phyloP scores from a whole-genome alignment of 2,113 vertebrate genomes.

The Cyphomyrus discorhynchus region DNA sequence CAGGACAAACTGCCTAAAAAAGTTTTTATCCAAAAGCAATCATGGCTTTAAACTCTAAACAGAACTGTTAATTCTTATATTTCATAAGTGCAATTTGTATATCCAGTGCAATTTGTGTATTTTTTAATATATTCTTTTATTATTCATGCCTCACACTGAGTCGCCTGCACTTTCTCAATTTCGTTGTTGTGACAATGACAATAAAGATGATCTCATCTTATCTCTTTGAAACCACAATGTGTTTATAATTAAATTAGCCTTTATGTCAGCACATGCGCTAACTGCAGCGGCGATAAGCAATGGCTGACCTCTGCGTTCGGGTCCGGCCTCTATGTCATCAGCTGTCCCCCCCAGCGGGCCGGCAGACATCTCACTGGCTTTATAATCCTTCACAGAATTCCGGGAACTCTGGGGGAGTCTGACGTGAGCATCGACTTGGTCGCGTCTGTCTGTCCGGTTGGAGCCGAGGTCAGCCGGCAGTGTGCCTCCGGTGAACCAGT shows the following conservation, averaged over 20 bases:
- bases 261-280: background rate
- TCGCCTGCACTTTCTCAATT: too few species aligned
- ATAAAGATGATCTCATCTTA: too few species aligned
- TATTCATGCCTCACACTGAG: too few species aligned
- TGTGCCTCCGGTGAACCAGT: background rate
- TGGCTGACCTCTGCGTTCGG: background rate
- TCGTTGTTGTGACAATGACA: too few species aligned
- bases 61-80: too few species aligned
- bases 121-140: too few species aligned
- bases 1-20: too few species aligned
- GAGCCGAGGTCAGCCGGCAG: too few species aligned
- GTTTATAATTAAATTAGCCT: background rate
- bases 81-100: too few species aligned
- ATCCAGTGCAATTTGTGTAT: too few species aligned
- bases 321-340: background rate
- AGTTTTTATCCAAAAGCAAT: too few species aligned
- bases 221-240: background rate
- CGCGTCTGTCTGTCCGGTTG: background rate
- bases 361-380: background rate
- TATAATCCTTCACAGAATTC: background rate
- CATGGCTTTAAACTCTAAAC: too few species aligned
- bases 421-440: background rate
- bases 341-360: background rate
- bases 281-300: background rate
- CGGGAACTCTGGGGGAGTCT: background rate